phyloP scores from a whole-genome alignment of 2,113 vertebrate species.

The Brachypteracias leptosomus region DNA sequence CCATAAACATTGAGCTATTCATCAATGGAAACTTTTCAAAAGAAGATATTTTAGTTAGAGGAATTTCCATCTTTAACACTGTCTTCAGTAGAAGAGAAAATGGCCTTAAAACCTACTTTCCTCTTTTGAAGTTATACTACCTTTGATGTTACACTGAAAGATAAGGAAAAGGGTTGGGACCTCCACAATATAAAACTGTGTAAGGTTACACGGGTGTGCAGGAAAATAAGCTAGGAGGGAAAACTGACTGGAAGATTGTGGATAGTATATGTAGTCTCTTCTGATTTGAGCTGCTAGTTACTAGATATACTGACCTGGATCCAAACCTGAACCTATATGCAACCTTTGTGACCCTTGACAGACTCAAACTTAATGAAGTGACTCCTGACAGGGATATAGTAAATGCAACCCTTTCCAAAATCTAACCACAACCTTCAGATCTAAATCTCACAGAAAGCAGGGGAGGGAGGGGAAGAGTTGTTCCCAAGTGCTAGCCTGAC shows the following conservation, averaged over 20 bases:
- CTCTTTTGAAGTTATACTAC: neutral
- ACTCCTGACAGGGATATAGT: neutral
- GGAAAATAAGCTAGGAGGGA: neutral
- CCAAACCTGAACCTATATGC: neutral
- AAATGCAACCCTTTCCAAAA: neutral
- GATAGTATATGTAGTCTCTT: neutral
- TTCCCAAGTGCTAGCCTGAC: neutral
- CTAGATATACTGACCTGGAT: neutral
- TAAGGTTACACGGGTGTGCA: neutral
- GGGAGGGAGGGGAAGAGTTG: neutral
- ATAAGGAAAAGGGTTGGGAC: neutral
- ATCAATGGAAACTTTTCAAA: neutral
- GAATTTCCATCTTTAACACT: neutral
- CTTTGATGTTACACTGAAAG: neutral
- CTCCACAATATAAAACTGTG: neutral
- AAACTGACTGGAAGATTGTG: neutral
- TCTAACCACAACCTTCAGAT: neutral
- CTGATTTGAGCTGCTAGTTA: neutral
- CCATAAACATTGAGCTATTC: neutral
- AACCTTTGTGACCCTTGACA: neutral
- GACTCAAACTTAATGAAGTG: neutral
- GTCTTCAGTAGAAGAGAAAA: neutral
- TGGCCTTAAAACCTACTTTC: neutral
- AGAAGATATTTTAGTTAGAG: neutral
- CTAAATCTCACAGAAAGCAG: neutral